Evolutionary conservation across 2,113 vertebrate species (phyloP), one percentile per base, ranked within the genome.

Genomic region (Chionodraco myersi): DNA sequence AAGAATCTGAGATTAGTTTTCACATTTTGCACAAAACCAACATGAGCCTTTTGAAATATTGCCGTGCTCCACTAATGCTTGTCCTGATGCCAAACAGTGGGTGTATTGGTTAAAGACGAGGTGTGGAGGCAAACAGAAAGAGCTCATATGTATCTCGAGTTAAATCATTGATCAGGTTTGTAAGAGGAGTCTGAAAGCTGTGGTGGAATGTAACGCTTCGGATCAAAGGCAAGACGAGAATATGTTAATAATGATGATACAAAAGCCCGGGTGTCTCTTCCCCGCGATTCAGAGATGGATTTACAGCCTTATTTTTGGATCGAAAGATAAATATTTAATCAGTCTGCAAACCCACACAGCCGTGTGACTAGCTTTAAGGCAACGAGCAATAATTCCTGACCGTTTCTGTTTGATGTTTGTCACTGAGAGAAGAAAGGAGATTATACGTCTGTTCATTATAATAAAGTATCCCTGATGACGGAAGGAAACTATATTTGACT

Each of bases 301-400:
- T 70, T 79, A 61, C 72, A 57, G 73, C 76, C 68, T 79, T 91
- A 93, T 93, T 93, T 92, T 92, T 92, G 87, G 91, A 92, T 89
- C 74, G 61, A 81, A 83, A 75, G 67, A 91, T 94, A 77, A 89
- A 94, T 94, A 90, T 93, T 94, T 94, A 91, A 93, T 92, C 76
- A 88, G 84, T 45, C 79, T 81, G 77, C 80, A 67, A 86, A 84
- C 56, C 18, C 65, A 80, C 79, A 84, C 76, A 77, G 70, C 44
- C 47, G 57, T 75, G 79, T 79, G 82, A 82, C 53, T 64, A 30
- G 72, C 73, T 90, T 79, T 68, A 81, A 72, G 74, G 67, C 26
- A 63, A 71, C 61, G 54, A 83, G 79, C 60, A 83, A 81, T 79
- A 74, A 86, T 85, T 88, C 30, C 72, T 79, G 52, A 65, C 6